Base-by-base conservation (phyloP, 2,888 invertebrate genomes). In the Eupeodes luniger region DNA sequence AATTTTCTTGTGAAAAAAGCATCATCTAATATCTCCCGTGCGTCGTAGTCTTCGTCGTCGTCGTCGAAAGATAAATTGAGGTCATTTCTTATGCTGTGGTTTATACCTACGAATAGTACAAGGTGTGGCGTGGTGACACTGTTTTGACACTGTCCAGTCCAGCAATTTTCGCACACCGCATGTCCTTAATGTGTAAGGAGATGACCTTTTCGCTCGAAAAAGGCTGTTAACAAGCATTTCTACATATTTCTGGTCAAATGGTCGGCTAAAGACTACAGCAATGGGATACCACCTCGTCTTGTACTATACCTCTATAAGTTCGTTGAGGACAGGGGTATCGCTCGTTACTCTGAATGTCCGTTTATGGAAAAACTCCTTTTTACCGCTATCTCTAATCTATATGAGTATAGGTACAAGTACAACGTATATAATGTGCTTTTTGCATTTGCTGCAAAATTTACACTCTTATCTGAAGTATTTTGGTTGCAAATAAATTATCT, bases 401-500 rank as follows among this genome's bases (percentile, higher is more conserved):
- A 27, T 27, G 27, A 27, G 27, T 2, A 27, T 2, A 27, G 10
- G 12, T 47, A 12, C 27, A 27, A 27, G 12, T 47, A 12, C 27
- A 27, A 27, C 27, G 27, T 27, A 27, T 44, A 67, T 76, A 78
- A 85, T 75, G 89, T 82, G 49, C 80, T 90, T 91, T 93, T 92
- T 92, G 93, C 93, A 92, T 91, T 92, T 92, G 92, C 91, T 92
- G 93, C 93, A 92, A 92, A 93, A 92, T 93, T 91, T 92, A 91
- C 92, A 91, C 91, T 81, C 88, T 88, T 88, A 88, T 88, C 88
- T 77, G 69, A 59, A 88, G 77, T 74, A 77, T 78, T 88, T 85
- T 34, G 81, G 69, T 75, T 75, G 85, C 81, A 88, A 81, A 88
- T 88, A 88, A 88, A 88, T 88, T 88, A 88, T 85, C 78, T 74